Conservation (phyloP, 1,140 invertebrate genomes). For the Diachasmimorpha longicaudata region DNA sequence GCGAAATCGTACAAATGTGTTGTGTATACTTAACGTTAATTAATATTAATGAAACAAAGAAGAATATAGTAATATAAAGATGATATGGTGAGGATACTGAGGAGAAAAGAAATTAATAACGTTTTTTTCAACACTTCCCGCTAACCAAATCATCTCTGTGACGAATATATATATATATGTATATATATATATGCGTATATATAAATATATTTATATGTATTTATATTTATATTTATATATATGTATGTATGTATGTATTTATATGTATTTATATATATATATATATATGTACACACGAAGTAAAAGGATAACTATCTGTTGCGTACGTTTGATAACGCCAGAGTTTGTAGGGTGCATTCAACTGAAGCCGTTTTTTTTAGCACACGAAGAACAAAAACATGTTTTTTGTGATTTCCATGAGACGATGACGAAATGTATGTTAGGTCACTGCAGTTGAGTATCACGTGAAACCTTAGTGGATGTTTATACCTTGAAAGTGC, state of each 20-base stretch:
- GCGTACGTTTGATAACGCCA: neutral
- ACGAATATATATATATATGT: neutral
- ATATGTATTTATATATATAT: constrained; percentile 1
- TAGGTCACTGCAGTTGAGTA: neutral
- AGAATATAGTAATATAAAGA: neutral
- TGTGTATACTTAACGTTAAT: constrained; percentile 62
- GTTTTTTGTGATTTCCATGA: constrained; percentile 2
- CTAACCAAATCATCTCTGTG: constrained; percentile 6
- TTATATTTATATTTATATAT: neutral
- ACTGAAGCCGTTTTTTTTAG: neutral
- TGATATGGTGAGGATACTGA: neutral
- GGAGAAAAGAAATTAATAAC: neutral
- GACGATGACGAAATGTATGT: neutral
- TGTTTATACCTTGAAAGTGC: neutral
- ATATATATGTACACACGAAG: neutral
- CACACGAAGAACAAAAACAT: neutral
- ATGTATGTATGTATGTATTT: neutral
- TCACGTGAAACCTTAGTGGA: neutral
- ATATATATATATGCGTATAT: neutral
- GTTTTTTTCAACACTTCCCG: neutral
- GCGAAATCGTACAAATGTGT: constrained; percentile 62
- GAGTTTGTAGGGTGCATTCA: neutral
- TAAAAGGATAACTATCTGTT: neutral
- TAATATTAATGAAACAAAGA: constrained; percentile 46
- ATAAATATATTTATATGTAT: neutral